A percentile compares a stretch with the other conserved stretches of the same genome.
Conservation (phyloP, 2,113 vertebrate genomes). For the Heterochromis multidens region DNA sequence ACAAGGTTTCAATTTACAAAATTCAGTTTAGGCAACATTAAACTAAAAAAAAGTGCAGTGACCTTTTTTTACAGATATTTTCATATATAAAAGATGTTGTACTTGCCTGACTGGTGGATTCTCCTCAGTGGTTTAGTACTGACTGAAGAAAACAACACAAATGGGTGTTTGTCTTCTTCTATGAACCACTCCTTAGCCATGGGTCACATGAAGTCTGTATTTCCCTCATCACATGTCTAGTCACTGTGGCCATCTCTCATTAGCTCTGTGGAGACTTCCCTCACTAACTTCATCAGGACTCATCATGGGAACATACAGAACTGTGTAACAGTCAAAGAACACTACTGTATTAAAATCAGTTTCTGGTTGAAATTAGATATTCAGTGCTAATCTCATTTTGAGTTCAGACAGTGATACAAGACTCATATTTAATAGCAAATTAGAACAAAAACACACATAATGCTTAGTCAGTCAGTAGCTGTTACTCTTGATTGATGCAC, state of each 20-base stretch:
- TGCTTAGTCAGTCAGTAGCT: fast-evolving
- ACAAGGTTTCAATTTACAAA: not conserved
- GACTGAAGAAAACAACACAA: conserved; percentile 64
- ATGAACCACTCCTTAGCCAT: conserved; percentile 58
- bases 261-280: conserved; percentile 21
- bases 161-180: conserved; percentile 59
- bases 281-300: conserved; percentile 31
- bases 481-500: not conserved
- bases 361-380: not conserved
- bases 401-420: not conserved
- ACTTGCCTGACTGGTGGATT: conserved; percentile 58
- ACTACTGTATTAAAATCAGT: not conserved
- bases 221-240: conserved; percentile 74
- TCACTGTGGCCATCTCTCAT: conserved; percentile 38
- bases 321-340: not conserved
- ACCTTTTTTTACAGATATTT: not conserved
- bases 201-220: conserved; percentile 78
- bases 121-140: conserved; percentile 12
- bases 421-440: not conserved
- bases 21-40: not conserved
- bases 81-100: not conserved
- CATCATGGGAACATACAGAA: not conserved
- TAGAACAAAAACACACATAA: not conserved
- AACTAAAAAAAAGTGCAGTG: not conserved
- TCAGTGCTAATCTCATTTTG: not conserved